Conservation (phyloP, 2,888 invertebrate species). For the Ophraella communa region DNA sequence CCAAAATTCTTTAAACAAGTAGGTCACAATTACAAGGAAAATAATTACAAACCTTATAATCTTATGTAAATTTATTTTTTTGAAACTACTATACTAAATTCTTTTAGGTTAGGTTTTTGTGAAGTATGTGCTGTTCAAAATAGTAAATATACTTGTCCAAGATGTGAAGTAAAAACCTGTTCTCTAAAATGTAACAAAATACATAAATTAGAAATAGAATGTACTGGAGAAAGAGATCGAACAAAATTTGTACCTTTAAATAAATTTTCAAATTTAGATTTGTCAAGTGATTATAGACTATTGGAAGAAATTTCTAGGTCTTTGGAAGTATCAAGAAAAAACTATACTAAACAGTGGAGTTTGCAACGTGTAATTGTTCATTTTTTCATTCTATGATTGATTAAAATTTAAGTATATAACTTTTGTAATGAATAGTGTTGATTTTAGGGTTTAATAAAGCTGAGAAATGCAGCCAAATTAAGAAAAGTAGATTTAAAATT, state of each 20-base stretch:
- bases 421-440: too few species aligned
- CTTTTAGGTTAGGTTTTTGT: constrained; percentile 73
- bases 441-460: constrained; percentile 61
- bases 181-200: constrained; percentile 78
- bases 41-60: too few species aligned
- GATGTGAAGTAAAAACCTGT: constrained; percentile 88
- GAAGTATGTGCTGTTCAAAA: constrained; percentile 86
- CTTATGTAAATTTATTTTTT: too few species aligned
- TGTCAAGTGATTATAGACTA: constrained; percentile 82
- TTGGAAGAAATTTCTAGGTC: constrained; percentile 81
- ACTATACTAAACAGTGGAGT: constrained; percentile 35
- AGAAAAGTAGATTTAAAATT: constrained; percentile 71
- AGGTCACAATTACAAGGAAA: too few species aligned
- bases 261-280: constrained; percentile 78
- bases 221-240: constrained; percentile 80
- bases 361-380: constrained; percentile 65
- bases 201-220: constrained; percentile 82
- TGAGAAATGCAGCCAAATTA: constrained; percentile 67
- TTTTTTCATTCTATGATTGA: too few species aligned
- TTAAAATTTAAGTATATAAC: too few species aligned
- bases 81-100: too few species aligned
- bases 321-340: constrained; percentile 68
- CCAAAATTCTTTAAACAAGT: too few species aligned
- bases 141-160: constrained; percentile 88
- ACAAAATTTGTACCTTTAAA: constrained; percentile 79